A percentile compares a stretch with the other conserved stretches of the same genome.
Evolutionary conservation across 2,888 invertebrate species (phyloP).

Genomic region (Meiosimyza platycephala): DNA sequence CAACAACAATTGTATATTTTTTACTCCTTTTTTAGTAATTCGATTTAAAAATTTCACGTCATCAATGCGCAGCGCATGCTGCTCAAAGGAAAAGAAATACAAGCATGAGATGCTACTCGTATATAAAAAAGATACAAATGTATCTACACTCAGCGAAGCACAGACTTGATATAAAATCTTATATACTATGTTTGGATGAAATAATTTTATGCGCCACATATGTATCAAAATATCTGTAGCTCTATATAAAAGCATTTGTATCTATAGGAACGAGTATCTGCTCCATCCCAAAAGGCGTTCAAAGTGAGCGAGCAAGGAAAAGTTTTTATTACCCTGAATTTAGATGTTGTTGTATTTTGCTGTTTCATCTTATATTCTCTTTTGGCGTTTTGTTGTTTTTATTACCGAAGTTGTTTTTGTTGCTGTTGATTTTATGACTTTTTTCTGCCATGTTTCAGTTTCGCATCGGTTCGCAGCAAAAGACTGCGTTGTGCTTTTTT

Average conservation of each 20-base stretch:
- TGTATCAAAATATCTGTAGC: conserved; percentile 25
- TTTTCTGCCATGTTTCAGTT: conserved; percentile 47
- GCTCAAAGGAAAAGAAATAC: neutral
- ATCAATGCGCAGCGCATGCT: conserved; percentile 43
- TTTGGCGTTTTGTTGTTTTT: conserved; percentile 14
- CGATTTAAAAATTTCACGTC: conserved; percentile 17
- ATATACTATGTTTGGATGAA: neutral
- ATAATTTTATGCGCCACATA: neutral
- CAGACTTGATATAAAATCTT: conserved; percentile 2
- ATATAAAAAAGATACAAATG: conserved; percentile 27
- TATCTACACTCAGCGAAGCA: conserved; percentile 15
- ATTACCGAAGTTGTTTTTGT: conserved; percentile 45
- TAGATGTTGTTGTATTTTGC: conserved; percentile 21
- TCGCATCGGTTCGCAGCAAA: conserved; percentile 43
- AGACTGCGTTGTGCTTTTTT: conserved; percentile 22
- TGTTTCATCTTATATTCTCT: conserved; percentile 34
- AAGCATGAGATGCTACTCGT: neutral
- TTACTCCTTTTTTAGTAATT: conserved; percentile 10
- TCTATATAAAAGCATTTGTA: conserved; percentile 28
- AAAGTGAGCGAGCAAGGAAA: conserved; percentile 39
- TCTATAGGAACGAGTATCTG: conserved; percentile 6
- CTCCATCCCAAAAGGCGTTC: neutral
- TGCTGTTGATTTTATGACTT: conserved; percentile 52
- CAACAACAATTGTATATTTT: conserved; percentile 10
- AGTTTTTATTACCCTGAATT: conserved; percentile 52